phyloP scores from a whole-genome alignment of 2,797 vertebrate species.

The Sorex maritimensis region DNA sequence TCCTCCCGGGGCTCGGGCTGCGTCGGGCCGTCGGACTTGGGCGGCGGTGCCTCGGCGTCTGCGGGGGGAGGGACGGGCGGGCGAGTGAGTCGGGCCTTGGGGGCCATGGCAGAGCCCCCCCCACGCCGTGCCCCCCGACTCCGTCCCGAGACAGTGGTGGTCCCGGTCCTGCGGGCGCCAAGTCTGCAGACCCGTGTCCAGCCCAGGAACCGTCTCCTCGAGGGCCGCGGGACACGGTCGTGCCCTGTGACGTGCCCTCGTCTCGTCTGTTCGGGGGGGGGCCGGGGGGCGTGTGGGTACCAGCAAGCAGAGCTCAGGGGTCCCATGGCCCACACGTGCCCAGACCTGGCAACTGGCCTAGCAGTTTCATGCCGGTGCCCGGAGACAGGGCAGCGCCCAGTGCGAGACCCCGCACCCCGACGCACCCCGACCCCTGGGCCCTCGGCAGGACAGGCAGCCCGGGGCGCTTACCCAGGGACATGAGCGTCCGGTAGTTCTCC shows the following conservation, averaged over 20 bases:
- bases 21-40: constrained; percentile 85
- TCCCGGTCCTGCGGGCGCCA: accelerated
- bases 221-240: not conserved
- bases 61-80: not conserved
- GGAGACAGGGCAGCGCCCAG: too few species aligned
- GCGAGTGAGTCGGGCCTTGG: not conserved
- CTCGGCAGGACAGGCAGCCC: too few species aligned
- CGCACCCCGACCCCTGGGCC: too few species aligned
- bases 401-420: too few species aligned
- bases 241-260: too few species aligned
- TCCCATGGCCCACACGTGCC: not conserved
- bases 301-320: too few species aligned
- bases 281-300: too few species aligned
- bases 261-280: too few species aligned
- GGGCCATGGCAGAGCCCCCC: not conserved
- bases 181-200: not conserved
- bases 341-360: too few species aligned
- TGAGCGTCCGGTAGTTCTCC: constrained; percentile 89
- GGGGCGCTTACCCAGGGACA: constrained; percentile 89
- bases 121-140: not conserved
- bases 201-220: not conserved
- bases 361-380: not conserved
- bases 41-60: constrained; percentile 74
- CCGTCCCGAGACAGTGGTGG: too few species aligned
- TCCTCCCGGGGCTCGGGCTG: constrained; percentile 86